Evolutionary conservation across 2,888 invertebrate genomes (phyloP).

Genomic region (Drosophila nigritarsus): DNA sequence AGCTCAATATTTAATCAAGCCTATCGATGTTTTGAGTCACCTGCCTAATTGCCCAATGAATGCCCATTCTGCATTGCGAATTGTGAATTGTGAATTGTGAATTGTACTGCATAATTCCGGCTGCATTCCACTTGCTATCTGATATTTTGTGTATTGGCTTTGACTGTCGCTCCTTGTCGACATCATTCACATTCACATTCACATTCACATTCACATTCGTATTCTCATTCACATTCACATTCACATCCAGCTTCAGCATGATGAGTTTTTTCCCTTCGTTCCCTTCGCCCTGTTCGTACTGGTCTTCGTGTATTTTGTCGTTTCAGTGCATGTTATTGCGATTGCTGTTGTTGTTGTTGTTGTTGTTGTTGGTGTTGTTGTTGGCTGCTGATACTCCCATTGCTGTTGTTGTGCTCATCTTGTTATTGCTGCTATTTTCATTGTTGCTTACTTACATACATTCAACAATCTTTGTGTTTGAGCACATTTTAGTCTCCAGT

Average conservation of each 20-base stretch:
- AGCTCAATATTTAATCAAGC: background rate
- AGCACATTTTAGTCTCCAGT: slow-evolving; percentile 26
- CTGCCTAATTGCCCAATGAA: slow-evolving; percentile 15
- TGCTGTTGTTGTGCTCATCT: slow-evolving; percentile 11
- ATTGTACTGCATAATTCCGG: slow-evolving; percentile 32
- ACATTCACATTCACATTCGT: background rate
- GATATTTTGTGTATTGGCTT: slow-evolving; percentile 69
- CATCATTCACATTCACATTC: slow-evolving; percentile 28
- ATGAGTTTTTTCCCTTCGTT: background rate
- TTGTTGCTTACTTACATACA: slow-evolving; percentile 67
- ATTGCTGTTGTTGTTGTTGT: slow-evolving; percentile 33
- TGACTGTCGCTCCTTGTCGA: slow-evolving; percentile 45
- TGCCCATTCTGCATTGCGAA: slow-evolving; percentile 32
- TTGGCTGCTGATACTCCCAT: slow-evolving; percentile 10
- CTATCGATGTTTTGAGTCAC: background rate
- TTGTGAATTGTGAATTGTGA: slow-evolving; percentile 32
- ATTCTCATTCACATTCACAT: slow-evolving; percentile 8
- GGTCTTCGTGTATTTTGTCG: slow-evolving; percentile 31
- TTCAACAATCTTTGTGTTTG: slow-evolving; percentile 60
- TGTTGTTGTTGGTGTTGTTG: slow-evolving; percentile 25
- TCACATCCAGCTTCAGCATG: background rate
- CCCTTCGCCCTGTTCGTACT: background rate
- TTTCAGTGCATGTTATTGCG: slow-evolving; percentile 43
- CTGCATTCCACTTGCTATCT: slow-evolving; percentile 45
- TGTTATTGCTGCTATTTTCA: slow-evolving; percentile 49